Percentiles rank a stretch among this genome's conserved stretches.
Conservation (phyloP, 2,113 vertebrate species). For the Hymenochirus boettgeri region DNA sequence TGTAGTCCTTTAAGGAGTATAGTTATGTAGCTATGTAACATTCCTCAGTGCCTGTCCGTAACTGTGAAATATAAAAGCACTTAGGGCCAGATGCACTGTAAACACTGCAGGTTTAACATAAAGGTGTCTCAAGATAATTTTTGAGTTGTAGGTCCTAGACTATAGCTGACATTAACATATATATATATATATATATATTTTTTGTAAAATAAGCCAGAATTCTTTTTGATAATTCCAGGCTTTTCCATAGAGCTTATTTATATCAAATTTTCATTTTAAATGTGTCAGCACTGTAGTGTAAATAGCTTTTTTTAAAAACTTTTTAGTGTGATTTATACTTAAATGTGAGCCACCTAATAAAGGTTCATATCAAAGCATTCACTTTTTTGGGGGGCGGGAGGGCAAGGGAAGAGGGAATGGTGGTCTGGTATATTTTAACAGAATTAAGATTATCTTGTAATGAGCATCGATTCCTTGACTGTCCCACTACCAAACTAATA, state of each 20-base stretch:
- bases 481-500: too few relatives aligned
- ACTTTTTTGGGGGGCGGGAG: conserved; percentile 49
- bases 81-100: conserved; percentile 80
- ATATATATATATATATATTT: conserved; percentile 61
- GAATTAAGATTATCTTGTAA: too few relatives aligned
- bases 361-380: conserved; percentile 80
- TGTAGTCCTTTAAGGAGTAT: conserved; percentile 70
- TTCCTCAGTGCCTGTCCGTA: conserved; percentile 97
- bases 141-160: conserved; percentile 82
- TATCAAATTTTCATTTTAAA: conserved; percentile 80
- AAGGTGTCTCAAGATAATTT: conserved; percentile 78
- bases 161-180: conserved; percentile 84
- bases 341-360: conserved; percentile 93
- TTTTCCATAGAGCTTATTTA: conserved; percentile 96
- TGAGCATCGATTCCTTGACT: too few relatives aligned
- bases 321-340: conserved; percentile 98
- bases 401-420: too few relatives aligned
- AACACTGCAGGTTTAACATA: conserved; percentile 78
- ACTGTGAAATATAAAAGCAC: conserved; percentile 88
- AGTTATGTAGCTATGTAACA: conserved; percentile 89
- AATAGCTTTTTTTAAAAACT: conserved; percentile 83
- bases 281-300: conserved; percentile 97
- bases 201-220: conserved; percentile 92
- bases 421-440: too few relatives aligned
- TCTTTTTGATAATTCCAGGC: conserved; percentile 81